phyloP scores from a whole-genome alignment of 2,888 invertebrate species.

The Lymantria dispar region DNA sequence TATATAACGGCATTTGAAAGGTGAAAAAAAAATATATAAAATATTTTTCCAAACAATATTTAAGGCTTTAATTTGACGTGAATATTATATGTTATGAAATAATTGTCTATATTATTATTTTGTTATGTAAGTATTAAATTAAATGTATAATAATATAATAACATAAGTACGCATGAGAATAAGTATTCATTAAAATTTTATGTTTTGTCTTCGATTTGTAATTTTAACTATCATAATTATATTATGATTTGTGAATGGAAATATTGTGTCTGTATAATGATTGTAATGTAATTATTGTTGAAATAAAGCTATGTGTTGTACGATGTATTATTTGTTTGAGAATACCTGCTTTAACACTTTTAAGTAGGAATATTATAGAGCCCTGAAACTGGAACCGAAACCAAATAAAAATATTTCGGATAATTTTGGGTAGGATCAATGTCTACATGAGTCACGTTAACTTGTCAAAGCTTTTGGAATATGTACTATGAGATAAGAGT shows the following conservation, averaged over 20 bases:
- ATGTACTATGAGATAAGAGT: too few species aligned
- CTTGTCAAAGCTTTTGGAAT: too few species aligned
- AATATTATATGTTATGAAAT: conserved; percentile 19
- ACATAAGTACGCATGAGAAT: conserved; percentile 13
- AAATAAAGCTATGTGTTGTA: conserved; percentile 69
- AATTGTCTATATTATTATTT: conserved; percentile 23
- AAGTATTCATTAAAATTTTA: conserved; percentile 29
- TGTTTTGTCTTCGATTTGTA: conserved; percentile 19
- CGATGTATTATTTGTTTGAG: conserved; percentile 1
- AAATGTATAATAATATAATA: conserved; percentile 3
- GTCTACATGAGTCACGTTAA: too few species aligned
- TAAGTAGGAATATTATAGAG: too few species aligned
- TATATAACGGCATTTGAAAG: neutral
- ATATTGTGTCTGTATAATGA: conserved; percentile 56
- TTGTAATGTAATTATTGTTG: conserved; percentile 72
- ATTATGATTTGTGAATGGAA: conserved; percentile 28
- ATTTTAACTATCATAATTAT: conserved; percentile 13
- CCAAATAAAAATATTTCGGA: too few species aligned
- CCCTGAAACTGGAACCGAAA: too few species aligned
- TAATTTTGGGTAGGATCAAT: too few species aligned
- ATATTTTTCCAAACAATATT: conserved; percentile 25
- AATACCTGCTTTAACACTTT: neutral
- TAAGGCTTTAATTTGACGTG: conserved; percentile 12
- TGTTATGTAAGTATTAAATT: conserved; percentile 20
- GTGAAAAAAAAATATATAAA: conserved; percentile 3